These are phyloP conservation scores for Rhyacophila brunnea DNA, from an alignment of 1,140 invertebrate genomes.

Conservation along the genomic window DNA sequence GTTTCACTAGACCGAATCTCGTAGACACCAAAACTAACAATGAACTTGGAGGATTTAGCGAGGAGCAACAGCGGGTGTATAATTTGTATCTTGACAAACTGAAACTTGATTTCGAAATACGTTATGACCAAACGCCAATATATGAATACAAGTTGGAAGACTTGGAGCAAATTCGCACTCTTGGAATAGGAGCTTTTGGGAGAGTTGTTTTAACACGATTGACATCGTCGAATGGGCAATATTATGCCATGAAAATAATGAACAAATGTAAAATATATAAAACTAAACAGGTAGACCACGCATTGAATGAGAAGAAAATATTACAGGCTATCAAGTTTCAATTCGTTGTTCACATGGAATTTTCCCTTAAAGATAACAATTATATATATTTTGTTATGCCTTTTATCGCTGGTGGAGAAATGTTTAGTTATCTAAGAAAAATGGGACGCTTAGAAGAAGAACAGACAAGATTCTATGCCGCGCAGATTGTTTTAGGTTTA, in stretches of 20 bases:
- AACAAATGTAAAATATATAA: constrained; percentile 85
- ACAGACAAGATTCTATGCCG: constrained; percentile 85
- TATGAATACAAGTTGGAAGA: constrained; percentile 36
- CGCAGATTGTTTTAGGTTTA: constrained; percentile 86
- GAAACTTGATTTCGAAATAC: constrained; percentile 44
- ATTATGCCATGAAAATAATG: constrained; percentile 89
- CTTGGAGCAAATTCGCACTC: constrained; percentile 50
- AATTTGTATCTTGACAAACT: constrained; percentile 34
- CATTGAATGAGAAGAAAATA: constrained; percentile 82
- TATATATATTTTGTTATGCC: constrained; percentile 82
- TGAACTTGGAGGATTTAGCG: not conserved
- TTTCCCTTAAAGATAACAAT: constrained; percentile 82
- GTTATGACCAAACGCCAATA: constrained; percentile 40
- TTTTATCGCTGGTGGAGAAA: constrained; percentile 78
- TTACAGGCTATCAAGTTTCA: constrained; percentile 77
- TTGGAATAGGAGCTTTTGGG: constrained; percentile 90
- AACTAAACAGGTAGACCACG: constrained; percentile 83
- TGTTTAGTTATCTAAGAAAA: constrained; percentile 76
- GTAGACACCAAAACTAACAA: not conserved
- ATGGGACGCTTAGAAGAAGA: constrained; percentile 76
- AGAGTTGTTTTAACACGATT: constrained; percentile 81
- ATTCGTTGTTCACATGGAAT: constrained; percentile 81
- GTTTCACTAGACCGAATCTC: no score
- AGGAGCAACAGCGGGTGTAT: constrained; percentile 12
- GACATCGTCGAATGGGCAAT: constrained; percentile 56